A percentile compares a stretch with the other conserved stretches of the same genome.
These are phyloP conservation scores for Ahaetulla prasina DNA, from an alignment of 2,113 vertebrate genomes.

Conservation along the genomic window DNA sequence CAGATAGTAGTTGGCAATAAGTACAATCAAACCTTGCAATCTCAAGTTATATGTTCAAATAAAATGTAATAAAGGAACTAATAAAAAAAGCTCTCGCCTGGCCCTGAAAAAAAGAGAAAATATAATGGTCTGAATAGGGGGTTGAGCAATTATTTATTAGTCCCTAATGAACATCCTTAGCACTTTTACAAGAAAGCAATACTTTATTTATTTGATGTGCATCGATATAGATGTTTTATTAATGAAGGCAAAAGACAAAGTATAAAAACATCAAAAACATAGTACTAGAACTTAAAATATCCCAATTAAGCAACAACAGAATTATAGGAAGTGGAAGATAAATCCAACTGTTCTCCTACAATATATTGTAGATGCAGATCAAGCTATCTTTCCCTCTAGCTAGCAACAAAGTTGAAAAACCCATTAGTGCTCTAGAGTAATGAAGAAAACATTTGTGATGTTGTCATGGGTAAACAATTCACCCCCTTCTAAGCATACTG, in stretches of 20 bases:
- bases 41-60: neutral
- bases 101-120: neutral
- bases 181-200: neutral
- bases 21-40: neutral
- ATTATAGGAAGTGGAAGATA: neutral
- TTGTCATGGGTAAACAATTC: neutral
- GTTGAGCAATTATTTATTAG: neutral
- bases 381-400: neutral
- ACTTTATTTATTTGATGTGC: neutral
- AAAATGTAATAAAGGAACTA: neutral
- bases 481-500: neutral
- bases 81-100: neutral
- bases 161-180: neutral
- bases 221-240: neutral
- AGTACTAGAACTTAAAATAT: neutral
- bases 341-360: neutral
- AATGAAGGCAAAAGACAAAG: neutral
- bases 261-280: neutral
- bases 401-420: neutral
- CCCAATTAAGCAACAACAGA: neutral
- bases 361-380: neutral
- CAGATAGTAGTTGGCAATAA: no score
- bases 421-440: neutral
- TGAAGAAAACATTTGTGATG: neutral
- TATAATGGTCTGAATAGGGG: neutral